These are phyloP conservation scores for Micrasema longulum DNA, from an alignment of 1,140 invertebrate genomes.

Conservation along the genomic window DNA sequence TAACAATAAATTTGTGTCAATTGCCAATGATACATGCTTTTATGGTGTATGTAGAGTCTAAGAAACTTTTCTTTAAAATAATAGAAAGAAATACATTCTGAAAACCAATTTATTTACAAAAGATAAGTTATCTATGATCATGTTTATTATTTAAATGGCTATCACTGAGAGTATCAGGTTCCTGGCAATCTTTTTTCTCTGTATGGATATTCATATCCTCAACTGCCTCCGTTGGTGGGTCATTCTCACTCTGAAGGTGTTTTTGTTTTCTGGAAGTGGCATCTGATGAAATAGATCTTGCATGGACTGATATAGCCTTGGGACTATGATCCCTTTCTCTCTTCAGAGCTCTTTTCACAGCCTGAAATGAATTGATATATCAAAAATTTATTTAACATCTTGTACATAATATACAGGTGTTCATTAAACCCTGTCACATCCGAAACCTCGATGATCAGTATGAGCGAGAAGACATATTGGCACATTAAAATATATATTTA, in stretches of 20 bases:
- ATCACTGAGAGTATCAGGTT: background rate
- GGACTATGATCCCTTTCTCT: constrained; percentile 38
- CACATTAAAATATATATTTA: too few relatives aligned
- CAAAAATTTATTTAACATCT: too few relatives aligned
- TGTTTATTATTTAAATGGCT: background rate
- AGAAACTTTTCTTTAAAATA: too few relatives aligned
- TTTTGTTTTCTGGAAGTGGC: constrained; percentile 18
- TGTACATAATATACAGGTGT: too few relatives aligned
- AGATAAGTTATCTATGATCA: background rate
- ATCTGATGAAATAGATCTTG: constrained; percentile 11
- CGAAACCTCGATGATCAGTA: too few relatives aligned
- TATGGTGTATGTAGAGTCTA: too few relatives aligned
- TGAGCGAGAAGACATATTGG: too few relatives aligned
- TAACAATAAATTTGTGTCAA: too few relatives aligned
- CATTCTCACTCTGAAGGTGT: background rate
- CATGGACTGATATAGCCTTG: background rate
- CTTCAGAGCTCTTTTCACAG: constrained; percentile 47
- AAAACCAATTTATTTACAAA: constrained; percentile 5
- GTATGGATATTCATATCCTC: constrained; percentile 4
- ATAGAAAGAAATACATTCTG: background rate
- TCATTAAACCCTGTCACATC: too few relatives aligned
- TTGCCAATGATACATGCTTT: too few relatives aligned
- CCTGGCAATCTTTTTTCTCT: background rate
- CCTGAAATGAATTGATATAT: constrained; percentile 36
- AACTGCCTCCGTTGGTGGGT: constrained; percentile 3